Evolutionary conservation across 2,113 vertebrate species (phyloP), one percentile per base, ranked within the genome.

Genomic region (Pseudonaja textilis): DNA sequence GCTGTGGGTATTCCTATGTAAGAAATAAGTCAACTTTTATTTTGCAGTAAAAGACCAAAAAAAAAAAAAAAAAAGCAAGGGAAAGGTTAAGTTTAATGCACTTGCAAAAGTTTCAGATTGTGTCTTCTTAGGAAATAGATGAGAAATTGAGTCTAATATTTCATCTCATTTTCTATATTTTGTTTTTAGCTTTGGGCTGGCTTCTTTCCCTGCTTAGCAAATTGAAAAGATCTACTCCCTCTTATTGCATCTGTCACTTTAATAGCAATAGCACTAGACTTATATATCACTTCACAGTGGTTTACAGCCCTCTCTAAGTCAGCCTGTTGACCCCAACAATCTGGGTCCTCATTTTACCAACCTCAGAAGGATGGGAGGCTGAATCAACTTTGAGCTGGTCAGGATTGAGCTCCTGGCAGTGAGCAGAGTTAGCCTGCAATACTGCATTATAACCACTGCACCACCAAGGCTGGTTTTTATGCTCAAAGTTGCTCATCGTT

Each of bases 111-210:
- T 74, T 74, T 74, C n/a, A 18, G n/a, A 34, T 34, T 18, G n/a
- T 6, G n/a, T 7, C 18, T 34, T 74, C n/a, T 74, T 74, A 34
- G n/a, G 64, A 7, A 74, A 74, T 7, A 74, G n/a, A 16, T 34
- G 64, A 74, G 64, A 34, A 74, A 34, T 3, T 34, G 14, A 34
- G 5, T 74, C 14, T 74, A 97, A 97, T 95, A 94, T 50, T 87
- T 64, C 94, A 96, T 95, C 94, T 92, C 54, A 42, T 90, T 94
- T 92, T 42, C 92, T 94, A 91, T 93, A 56, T 56, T 56, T 96
- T 95, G 95, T 93, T 92, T 94, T 90, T 96, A 96, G 92, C 94
- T 95, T 93, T 96, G 56, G 94, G 29, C 87, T 90, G 0, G 81
- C 26, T 64, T 85, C 0, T 94, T 93, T 95, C 93, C 87, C n/a